Percentiles rank a stretch among this genome's conserved stretches.
These are phyloP conservation scores for Diadumene lineata DNA, from an alignment of 92 coral and sea anemone species.

Conservation along the genomic window DNA sequence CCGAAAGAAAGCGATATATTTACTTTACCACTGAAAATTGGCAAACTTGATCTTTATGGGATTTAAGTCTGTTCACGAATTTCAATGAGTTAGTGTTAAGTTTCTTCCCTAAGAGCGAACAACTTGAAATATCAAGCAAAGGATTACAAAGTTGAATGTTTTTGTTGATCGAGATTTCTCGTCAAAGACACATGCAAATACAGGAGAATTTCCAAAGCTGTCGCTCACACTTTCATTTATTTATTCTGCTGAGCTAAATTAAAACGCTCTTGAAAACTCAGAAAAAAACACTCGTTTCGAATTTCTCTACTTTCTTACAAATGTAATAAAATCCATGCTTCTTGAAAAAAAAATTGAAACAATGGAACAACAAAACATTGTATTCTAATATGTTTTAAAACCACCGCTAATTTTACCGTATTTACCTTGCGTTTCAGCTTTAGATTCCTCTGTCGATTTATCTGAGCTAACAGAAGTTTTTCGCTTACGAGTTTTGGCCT, in stretches of 20 bases:
- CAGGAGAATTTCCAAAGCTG: slow-evolving; percentile 14
- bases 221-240: slow-evolving; percentile 16
- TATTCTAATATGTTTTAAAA: background rate
- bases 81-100: background rate
- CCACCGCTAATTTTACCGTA: background rate
- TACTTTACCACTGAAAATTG: slow-evolving; percentile 22
- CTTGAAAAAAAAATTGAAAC: background rate
- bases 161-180: background rate
- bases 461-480: slow-evolving; percentile 64
- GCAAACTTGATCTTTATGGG: slow-evolving; percentile 12
- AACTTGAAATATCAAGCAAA: background rate
- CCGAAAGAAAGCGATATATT: slow-evolving; percentile 48
- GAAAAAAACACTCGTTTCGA: background rate
- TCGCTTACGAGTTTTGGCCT: slow-evolving; percentile 41
- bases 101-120: background rate
- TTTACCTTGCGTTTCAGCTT: slow-evolving; percentile 4
- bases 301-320: background rate
- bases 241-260: slow-evolving; percentile 29
- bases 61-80: slow-evolving; percentile 4
- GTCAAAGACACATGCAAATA: slow-evolving; percentile 14
- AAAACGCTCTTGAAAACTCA: slow-evolving; percentile 17
- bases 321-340: background rate
- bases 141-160: too few species aligned
- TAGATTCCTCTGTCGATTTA: slow-evolving; percentile 11
- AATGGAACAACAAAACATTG: background rate